Base-by-base conservation (phyloP, 1,140 invertebrate genomes). In the Drosophila sp. region DNA sequence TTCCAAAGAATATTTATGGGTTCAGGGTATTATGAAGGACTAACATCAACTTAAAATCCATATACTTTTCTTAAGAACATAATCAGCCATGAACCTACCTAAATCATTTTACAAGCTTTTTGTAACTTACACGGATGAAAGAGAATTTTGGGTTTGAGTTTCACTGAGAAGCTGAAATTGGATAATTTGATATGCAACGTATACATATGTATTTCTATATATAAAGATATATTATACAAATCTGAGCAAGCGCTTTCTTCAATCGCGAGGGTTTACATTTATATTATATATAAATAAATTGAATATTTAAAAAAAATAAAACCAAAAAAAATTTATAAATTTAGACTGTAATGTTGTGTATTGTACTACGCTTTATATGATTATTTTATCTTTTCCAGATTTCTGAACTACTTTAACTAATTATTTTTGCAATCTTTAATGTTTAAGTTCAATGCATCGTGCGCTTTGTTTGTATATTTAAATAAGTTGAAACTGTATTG, bases 181-280 rank as follows among this genome's bases (percentile, higher is more conserved):
- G 62, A 80, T 82, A 82, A 82, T 82, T 82, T 82, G 72, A 82
- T 82, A 82, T 67, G 79, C 79, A 70, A 78, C 65, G 61, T 82
- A 82, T 82, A 82, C 79, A 82, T 82, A 82, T 82, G 82, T 82
- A 82, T 82, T 82, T 82, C 79, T 81, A 69, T 69, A 78, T 29
- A 81, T 53, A 62, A 43, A 40, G 34, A 43, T 62, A 58, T 79
- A 78, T 50, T 75, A 78, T 75, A 80, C 65, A 76, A 79, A 76
- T 62, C 46, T 56, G 53, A 63, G 74, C 73, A 62, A 74, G 64
- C 79, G 79, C 79, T 82, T 82, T 66, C 51, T 82, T 82, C 57
- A 80, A 66, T 69, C 62, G 78, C 77, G 75, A 79, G 74, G 46
- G 59, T 80, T 80, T 73, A 67, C 54, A 67, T 67, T 67, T 67